Percentiles rank a stretch among this genome's conserved stretches.
phyloP scores from a whole-genome alignment of 2,888 invertebrate species.

The Parnassius mnemosyne region DNA sequence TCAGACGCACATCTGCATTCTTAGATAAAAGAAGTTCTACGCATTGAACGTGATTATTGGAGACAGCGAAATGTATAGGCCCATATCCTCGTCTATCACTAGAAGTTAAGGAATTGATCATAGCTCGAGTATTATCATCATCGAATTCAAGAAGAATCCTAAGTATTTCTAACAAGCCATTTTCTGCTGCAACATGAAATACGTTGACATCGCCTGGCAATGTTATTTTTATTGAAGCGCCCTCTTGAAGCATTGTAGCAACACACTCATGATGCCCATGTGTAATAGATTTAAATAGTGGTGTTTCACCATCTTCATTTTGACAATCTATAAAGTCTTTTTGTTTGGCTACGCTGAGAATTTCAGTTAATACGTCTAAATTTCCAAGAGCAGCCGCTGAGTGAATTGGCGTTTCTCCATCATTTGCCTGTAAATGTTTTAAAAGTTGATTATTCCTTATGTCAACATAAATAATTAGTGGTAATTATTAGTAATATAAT shows the following conservation, averaged over 20 bases:
- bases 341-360: slow-evolving; percentile 71
- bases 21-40: slow-evolving; percentile 65
- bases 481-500: too few relatives aligned
- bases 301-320: slow-evolving; percentile 72
- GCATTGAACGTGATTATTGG: slow-evolving; percentile 70
- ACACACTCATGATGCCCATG: slow-evolving; percentile 67
- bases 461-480: too few relatives aligned
- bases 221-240: slow-evolving; percentile 64
- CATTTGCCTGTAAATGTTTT: slow-evolving; percentile 56
- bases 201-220: slow-evolving; percentile 75
- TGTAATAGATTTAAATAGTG: slow-evolving; percentile 69
- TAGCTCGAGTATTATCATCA: slow-evolving; percentile 48
- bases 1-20: slow-evolving; percentile 65
- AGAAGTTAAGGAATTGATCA: slow-evolving; percentile 58
- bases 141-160: slow-evolving; percentile 71
- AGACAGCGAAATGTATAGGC: slow-evolving; percentile 79
- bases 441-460: too few relatives aligned
- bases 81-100: slow-evolving; percentile 68
- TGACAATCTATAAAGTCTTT: slow-evolving; percentile 69
- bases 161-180: slow-evolving; percentile 77
- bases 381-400: slow-evolving; percentile 76
- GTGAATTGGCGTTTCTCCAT: slow-evolving; percentile 77
- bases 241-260: slow-evolving; percentile 64
- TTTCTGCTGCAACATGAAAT: slow-evolving; percentile 81
- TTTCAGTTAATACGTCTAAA: slow-evolving; percentile 71